Base-by-base conservation (phyloP, 2,797 vertebrate genomes). In the Heliangelus exortis region DNA sequence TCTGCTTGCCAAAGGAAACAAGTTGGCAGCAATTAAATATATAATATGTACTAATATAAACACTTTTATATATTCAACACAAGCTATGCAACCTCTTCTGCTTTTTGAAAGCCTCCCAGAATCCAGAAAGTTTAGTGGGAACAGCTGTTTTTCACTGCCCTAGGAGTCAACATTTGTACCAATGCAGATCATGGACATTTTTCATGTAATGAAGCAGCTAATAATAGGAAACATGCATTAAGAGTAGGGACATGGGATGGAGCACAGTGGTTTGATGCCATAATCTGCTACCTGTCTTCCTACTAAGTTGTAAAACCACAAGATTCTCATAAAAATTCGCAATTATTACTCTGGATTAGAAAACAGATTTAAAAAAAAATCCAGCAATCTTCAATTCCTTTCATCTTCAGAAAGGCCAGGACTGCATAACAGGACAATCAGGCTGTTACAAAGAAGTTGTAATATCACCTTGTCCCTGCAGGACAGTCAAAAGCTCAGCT, bases 131-230 rank as follows among this genome's bases (percentile, higher is more conserved):
- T 43, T 14, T 59, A 39, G 28, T 5, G 15, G 45, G 71, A 73
- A 69, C 1, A 8, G 19, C 55, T n/a, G 86, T 2, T 66, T 41
- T 45, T 53, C 65, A 11, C 15, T 29, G 26, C 34, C 22, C 25
- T 12, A 26, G 36, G 31, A 59, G 15, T 4, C 9, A 6, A 50
- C 11, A 7, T 54, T 23, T 12, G 11, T 53, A 16, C 5, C 12
- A 22, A 68, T 23, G 54, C 29, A 47, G 10, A 28, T 59, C 48
- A 16, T 0, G 5, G 67, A 36, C 1, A 0, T 19, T 18, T 55
- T 39, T 28, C 18, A 55, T 10, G 36, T 33, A 72, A 9, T 18
- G 12, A 84, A 80, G 3, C 41, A 69, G 34, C 20, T n/a, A 48
- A 61, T n/a, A 45, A 61, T 1, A 1, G 33, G 53, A 65, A 91